Evolutionary conservation across 2,797 vertebrate species (phyloP).

Genomic region (Avahi laniger): DNA sequence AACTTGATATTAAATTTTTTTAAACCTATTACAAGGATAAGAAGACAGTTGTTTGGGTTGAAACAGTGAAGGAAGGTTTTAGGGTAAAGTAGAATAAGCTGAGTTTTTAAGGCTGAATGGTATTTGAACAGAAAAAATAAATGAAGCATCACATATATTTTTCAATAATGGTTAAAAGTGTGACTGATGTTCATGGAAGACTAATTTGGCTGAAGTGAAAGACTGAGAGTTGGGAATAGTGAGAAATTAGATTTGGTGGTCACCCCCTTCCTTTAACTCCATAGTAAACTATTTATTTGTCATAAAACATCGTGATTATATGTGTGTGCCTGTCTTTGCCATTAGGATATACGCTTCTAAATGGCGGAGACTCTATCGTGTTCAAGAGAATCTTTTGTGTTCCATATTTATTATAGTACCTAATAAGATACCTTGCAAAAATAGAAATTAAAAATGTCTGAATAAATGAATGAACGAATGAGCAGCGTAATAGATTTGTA

Average conservation of each 20-base stretch:
- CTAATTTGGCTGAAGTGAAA: not conserved
- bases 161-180: not conserved
- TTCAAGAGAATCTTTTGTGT: not conserved
- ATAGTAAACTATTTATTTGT: not conserved
- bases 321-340: not conserved
- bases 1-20: not conserved
- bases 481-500: not conserved
- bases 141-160: not conserved
- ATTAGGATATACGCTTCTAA: not conserved
- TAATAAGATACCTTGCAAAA: not conserved
- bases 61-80: conserved; percentile 9
- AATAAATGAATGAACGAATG: not conserved
- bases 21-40: not conserved
- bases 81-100: not conserved
- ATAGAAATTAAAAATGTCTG: conserved; percentile 5
- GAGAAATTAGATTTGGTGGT: not conserved
- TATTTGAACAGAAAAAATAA: conserved; percentile 11
- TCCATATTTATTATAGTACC: not conserved
- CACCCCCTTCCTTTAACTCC: not conserved
- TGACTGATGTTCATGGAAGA: not conserved
- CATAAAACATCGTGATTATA: not conserved
- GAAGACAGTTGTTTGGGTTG: not conserved
- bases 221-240: not conserved
- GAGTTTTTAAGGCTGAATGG: not conserved
- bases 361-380: not conserved